Base-by-base conservation (phyloP, 1,140 invertebrate genomes). In the Musca vetustissima region DNA sequence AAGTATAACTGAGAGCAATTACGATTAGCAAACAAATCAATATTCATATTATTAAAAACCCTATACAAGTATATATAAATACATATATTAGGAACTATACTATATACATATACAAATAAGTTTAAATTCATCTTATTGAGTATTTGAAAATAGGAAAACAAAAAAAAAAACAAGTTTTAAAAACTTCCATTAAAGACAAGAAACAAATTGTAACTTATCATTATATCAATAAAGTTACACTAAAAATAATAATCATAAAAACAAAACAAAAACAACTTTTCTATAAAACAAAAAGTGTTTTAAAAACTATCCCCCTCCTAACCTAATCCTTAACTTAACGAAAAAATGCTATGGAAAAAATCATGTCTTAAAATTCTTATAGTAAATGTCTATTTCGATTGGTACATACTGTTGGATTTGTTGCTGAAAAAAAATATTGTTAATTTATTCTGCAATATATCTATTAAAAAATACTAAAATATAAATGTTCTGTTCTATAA, bases 1-100 rank as follows among this genome's bases (percentile, higher is more conserved):
- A 59, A 59, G n/a, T 59, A 59, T 59, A 59, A 59, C 55, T 32
- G 24, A 59, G 55, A 59, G 55, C 55, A 59, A 59, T 59, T 59
- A 59, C n/a, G 36, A 32, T 25, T 59, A 59, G 55, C 55, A 59
- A 59, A 59, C 15, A 13, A 8, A 43, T 43, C 11, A 43, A 9
- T 43, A 43, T 43, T 43, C 8, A 32, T 28, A 14, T 24, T 22
- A 55, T 22, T 24, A 24, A 25, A 55, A 11, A 25, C 15, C 22
- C 28, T 55, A 55, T 55, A 24, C 24, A 55, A 14, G 14, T 24
- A 24, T 11, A 32, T 25, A 57, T n/a, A 9, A 4, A 59, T n/a
- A 28, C 24, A 52, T 19, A 52, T 9, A 19, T 49, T 49, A 19
- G 17, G 17, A 49, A 49, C 15, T 7, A 49, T 7, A 49, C 6